Conservation (phyloP, 1,140 invertebrate species). For the Neodiprion lecontei region DNA sequence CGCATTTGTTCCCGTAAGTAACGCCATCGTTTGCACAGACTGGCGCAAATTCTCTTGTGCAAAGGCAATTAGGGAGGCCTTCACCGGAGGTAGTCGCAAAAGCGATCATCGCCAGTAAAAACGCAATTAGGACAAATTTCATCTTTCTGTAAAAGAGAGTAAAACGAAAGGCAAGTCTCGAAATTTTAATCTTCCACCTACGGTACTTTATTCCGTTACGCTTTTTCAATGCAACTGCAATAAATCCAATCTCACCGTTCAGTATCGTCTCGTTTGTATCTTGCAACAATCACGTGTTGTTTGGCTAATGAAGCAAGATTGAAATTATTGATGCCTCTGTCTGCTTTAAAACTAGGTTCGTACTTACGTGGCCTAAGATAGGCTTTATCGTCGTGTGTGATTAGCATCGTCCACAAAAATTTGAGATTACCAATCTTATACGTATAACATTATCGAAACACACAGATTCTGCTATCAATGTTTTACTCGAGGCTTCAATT, state of each 20-base stretch:
- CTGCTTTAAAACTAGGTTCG: background rate
- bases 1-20: constrained; percentile 54
- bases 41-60: constrained; percentile 51
- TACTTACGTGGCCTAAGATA: background rate
- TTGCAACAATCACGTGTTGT: background rate
- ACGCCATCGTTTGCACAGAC: constrained; percentile 53
- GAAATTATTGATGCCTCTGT: background rate
- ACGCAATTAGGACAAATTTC: background rate
- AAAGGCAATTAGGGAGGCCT: constrained; percentile 43
- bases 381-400: background rate
- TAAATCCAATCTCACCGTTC: background rate
- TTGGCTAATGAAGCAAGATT: background rate
- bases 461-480: too few relatives aligned
- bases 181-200: too few relatives aligned
- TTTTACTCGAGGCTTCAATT: too few relatives aligned
- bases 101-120: background rate
- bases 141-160: background rate
- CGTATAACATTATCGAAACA: too few relatives aligned
- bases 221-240: background rate
- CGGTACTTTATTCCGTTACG: too few relatives aligned
- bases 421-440: background rate
- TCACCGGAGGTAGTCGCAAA: background rate
- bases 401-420: background rate
- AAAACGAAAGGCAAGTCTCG: too few relatives aligned
- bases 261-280: background rate